Conservation (phyloP, 2,797 vertebrate species). For the Onychomys leucogaster region DNA sequence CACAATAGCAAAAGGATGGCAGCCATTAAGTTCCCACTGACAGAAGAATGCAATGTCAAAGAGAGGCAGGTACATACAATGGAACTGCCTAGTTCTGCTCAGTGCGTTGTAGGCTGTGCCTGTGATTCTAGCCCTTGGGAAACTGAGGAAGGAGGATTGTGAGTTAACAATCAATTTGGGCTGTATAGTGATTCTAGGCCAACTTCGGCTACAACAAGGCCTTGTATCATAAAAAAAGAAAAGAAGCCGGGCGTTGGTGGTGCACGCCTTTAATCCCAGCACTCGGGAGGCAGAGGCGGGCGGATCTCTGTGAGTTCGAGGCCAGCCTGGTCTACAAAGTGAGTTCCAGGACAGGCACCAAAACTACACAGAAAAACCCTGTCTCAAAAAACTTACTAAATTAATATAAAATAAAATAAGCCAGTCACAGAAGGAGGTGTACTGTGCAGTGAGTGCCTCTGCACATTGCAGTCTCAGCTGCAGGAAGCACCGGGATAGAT, state of each 20-base stretch:
- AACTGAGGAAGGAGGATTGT: background rate
- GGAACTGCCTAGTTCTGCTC: background rate
- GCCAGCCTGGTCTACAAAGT: no score
- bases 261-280: no score
- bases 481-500: accelerated
- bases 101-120: background rate
- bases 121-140: background rate
- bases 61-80: no score
- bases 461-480: background rate
- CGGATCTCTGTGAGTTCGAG: no score
- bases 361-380: no score
- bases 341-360: no score
- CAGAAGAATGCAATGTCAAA: background rate
- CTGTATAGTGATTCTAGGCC: background rate
- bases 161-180: background rate
- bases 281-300: no score
- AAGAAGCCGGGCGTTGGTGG: no score
- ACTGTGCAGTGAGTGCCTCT: background rate
- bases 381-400: no score
- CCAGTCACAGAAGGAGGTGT: background rate
- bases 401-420: background rate
- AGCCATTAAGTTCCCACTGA: background rate
- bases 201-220: background rate
- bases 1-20: background rate
- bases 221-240: background rate